Base-by-base conservation (phyloP, 2,113 vertebrate genomes). In the Psettodes erumei region DNA sequence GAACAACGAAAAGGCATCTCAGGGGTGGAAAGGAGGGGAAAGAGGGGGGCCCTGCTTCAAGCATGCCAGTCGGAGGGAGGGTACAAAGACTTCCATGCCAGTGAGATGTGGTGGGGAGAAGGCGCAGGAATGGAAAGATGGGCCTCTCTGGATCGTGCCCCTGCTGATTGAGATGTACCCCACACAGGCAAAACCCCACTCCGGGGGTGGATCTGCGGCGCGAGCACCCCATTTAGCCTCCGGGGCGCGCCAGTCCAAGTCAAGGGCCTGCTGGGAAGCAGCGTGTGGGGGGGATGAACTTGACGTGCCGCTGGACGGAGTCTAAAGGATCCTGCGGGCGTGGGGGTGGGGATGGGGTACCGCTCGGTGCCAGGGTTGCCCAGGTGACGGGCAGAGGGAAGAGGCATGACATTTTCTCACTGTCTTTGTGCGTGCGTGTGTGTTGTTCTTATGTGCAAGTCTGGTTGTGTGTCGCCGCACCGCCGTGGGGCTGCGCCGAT, bases 111-210 rank as follows among this genome's bases (percentile, higher is more conserved):
- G 68, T 67, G 72, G 58, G 15, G 85, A 83, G 79, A 51, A 74
- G 82, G 81, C 59, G 74, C 77, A 32, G 80, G 43, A 74, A 71
- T 82, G 73, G 79, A 71, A 84, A 77, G 42, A 63, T 75, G 82
- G 82, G 90, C 85, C 85, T 77, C 70, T 15, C 72, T 89, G 90
- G 90, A 81, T 72, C 27, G 80, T 83, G 78, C 93, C 92, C 96
- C 95, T 51, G 94, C 92, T 94, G 96, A 99, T 97, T 97, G 95
- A 97, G 96, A 96, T 94, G 94, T 97, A 94, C 95, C 94, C 93
- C 88, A 88, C 93, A 89, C 91, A 88, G 87, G 83, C 83, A 63
- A 91, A 90, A 87, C 87, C 91, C 86, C 19, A 54, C 86, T 62
- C 81, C 15, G 60, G 85, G n/a, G 78, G 77, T 90, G 87, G 66